Evolutionary conservation across 2,888 invertebrate species (phyloP).

Genomic region (Perizoma affinitatum): DNA sequence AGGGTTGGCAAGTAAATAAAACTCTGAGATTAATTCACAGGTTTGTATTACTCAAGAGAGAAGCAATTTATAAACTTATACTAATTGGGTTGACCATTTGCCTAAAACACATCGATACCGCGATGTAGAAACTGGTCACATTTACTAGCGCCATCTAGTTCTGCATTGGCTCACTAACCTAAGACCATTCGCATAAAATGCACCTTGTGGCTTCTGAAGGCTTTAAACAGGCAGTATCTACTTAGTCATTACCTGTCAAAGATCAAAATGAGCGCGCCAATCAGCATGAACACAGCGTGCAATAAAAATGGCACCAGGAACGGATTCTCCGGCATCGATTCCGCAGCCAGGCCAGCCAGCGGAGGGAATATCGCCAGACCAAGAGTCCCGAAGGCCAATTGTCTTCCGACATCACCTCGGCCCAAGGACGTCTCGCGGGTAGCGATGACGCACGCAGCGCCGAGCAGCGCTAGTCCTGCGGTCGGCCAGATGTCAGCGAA

Average conservation of each 20-base stretch:
- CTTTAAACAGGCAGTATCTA: too few species aligned
- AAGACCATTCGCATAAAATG: too few species aligned
- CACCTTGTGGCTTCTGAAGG: too few species aligned
- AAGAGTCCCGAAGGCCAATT: constrained; percentile 89
- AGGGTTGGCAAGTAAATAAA: too few species aligned
- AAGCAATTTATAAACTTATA: too few species aligned
- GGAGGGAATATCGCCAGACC: constrained; percentile 89
- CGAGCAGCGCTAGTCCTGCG: constrained; percentile 87
- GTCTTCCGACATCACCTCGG: constrained; percentile 91
- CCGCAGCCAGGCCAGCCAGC: constrained; percentile 75
- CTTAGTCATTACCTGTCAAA: constrained; percentile 71
- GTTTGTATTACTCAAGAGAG: too few species aligned
- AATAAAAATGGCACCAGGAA: constrained; percentile 85
- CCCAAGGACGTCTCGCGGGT: constrained; percentile 92
- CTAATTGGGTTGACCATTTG: too few species aligned
- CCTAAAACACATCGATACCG: too few species aligned
- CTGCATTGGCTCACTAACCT: too few species aligned
- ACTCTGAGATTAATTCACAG: too few species aligned
- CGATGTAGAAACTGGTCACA: too few species aligned
- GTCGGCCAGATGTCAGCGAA: constrained; percentile 91
- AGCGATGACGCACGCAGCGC: constrained; percentile 91
- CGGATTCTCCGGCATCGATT: constrained; percentile 65
- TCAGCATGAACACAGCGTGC: constrained; percentile 80
- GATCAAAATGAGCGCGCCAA: constrained; percentile 85
- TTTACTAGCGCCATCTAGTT: too few species aligned